Evolutionary conservation across 2,113 vertebrate genomes (phyloP).

Genomic region (Rhineura floridana): DNA sequence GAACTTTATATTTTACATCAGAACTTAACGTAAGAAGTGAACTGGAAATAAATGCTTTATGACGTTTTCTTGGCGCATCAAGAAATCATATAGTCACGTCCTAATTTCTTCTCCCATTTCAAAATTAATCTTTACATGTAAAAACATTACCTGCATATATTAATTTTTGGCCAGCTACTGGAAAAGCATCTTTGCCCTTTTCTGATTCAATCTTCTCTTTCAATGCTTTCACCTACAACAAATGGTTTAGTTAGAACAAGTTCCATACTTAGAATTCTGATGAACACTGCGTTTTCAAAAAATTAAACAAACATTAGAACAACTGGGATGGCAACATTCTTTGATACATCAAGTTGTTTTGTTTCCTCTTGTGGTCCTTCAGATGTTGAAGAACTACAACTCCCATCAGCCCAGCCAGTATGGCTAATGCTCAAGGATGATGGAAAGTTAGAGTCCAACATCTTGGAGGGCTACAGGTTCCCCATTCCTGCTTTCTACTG

Average conservation of each 20-base stretch:
- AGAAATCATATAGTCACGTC: not conserved
- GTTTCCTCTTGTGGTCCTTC: not conserved
- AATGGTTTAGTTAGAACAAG: constrained; percentile 20
- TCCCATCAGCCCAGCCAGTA: too few relatives aligned
- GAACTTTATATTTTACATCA: not conserved
- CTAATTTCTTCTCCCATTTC: not conserved
- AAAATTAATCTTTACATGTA: not conserved
- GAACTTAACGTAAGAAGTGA: not conserved
- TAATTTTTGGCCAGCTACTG: constrained; percentile 91
- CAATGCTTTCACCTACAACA: constrained; percentile 88
- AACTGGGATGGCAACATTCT: not conserved
- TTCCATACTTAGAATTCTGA: not conserved
- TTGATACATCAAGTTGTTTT: not conserved
- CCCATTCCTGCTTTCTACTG: not conserved
- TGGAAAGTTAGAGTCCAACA: too few relatives aligned
- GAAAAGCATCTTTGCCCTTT: constrained; percentile 91
- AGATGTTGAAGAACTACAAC: not conserved
- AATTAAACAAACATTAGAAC: not conserved
- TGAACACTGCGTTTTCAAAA: not conserved
- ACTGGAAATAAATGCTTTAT: not conserved
- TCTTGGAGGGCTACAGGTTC: too few relatives aligned
- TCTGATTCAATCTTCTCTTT: constrained; percentile 96
- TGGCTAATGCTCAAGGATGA: too few relatives aligned
- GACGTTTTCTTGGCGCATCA: not conserved
- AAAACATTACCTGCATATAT: constrained; percentile 92